Base-by-base conservation (phyloP, 1,140 invertebrate genomes). In the Liolophura sinensis region DNA sequence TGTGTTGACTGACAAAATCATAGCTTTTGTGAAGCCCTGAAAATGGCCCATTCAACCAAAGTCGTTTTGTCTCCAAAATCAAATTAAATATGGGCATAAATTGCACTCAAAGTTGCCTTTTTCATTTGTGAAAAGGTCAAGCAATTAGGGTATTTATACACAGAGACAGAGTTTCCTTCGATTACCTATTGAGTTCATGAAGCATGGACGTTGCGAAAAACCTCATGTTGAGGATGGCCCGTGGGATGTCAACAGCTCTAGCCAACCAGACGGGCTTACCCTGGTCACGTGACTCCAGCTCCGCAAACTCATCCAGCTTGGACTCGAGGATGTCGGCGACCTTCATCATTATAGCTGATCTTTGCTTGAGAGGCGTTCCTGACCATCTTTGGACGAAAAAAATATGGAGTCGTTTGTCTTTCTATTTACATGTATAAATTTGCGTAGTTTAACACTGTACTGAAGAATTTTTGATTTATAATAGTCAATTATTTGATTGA, bases 241-340 rank as follows among this genome's bases (percentile, higher is more conserved):
- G 80, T 6, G 89, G 88, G 67, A 90, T 89, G 69, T 90, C 88
- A 22, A 88, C 73, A 40, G 67, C 76, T 56, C 74, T 84, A 5
- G 88, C 84, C 51, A 88, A 73, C 78, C 79, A 84, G 6, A 89
- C 65, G 6, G 88, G 87, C 73, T 90, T 89, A 1, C 89, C 89
- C 77, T 90, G 88, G 75, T 89, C 89, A 52, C 71, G 75, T 7
- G 87, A 88, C 75, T 89, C 89, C 0, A 87, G 76, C 55, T 76
- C 69, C 3, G 88, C 88, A 75, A 89, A 86, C 57, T 87, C 86
- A 47, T 87, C 83, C 14, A 86, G 59, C 25, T 82, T 74, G 12
- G 75, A 72, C 70, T 89, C 88, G 25, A 89, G 73, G 9, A 88
- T 62, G 65, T 89, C 87, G 14, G 89, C 88, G 54, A 88, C 83